Evolutionary conservation across 1,140 invertebrate species (phyloP).

Genomic region (Drosophila punjabiensis): DNA sequence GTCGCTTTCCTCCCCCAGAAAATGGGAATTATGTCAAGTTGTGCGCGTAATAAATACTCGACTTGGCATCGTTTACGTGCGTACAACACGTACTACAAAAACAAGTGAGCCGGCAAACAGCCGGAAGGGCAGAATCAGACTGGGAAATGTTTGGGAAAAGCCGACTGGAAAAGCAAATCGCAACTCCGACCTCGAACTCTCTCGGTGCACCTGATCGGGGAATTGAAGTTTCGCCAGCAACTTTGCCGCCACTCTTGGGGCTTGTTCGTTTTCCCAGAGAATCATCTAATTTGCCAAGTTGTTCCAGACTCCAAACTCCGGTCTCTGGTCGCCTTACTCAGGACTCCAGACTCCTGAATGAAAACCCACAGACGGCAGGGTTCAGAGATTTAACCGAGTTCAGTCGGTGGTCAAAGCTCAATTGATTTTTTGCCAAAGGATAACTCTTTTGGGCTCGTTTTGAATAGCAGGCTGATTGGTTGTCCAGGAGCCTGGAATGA

Average conservation of each 20-base stretch:
- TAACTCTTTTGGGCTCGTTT: constrained; percentile 33
- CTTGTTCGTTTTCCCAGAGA: constrained; percentile 53
- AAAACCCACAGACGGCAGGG: constrained; percentile 18
- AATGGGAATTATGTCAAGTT: constrained; percentile 82
- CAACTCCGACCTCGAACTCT: background rate
- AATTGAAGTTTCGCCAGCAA: constrained; percentile 54
- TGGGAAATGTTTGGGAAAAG: constrained; percentile 15
- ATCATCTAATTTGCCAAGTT: constrained; percentile 68
- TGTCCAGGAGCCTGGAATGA: background rate
- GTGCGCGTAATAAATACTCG: constrained; percentile 80
- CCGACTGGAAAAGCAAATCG: constrained; percentile 1
- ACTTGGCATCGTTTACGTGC: constrained; percentile 76
- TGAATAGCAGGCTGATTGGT: constrained; percentile 26
- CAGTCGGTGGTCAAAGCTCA: constrained; percentile 39
- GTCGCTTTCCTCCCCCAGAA: constrained; percentile 38
- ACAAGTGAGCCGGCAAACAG: constrained; percentile 57
- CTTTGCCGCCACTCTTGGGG: constrained; percentile 68
- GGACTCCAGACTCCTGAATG: background rate
- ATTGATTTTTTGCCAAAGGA: constrained; percentile 36
- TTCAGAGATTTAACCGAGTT: constrained; percentile 30
- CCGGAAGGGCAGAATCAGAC: constrained; percentile 13
- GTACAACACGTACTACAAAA: constrained; percentile 76
- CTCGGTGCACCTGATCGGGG: constrained; percentile 46
- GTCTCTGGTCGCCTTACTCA: background rate
- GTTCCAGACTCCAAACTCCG: background rate